Evolutionary conservation across 92 coral and sea anemone genomes (phyloP), one percentile per base, ranked within the genome.

Genomic region (Parazoanthus darwini): DNA sequence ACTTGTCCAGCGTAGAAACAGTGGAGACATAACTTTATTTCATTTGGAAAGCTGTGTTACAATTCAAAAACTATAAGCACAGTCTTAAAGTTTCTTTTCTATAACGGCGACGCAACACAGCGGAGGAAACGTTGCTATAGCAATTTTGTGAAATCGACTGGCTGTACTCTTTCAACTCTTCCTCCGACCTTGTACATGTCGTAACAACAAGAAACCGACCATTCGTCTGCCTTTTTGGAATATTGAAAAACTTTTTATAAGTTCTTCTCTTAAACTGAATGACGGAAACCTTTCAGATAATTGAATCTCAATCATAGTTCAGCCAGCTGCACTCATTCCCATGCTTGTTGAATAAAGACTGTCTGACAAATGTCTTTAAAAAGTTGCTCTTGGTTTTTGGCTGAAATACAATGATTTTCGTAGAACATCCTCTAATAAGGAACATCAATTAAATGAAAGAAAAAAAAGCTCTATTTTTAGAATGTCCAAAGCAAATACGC

Each of bases 261-360:
- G 18, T 22, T 23, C 71, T 71, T 44, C 59, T 44, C 26, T 26
- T 10, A 39, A 79, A 50, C 48, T 6, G 16, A 20, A 3, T 63
- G 5, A 51, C 58, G 5, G 66, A 58, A 79, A 13, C 36, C 13
- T 6, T 29, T 79, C 38, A 25, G 39, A 13, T 79, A 22, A 43
- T 67, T 83, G 50, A 68, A 43, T 46, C 8, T n/a, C 74, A 13
- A 29, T 44, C 63, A 9, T 44, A 25, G 33, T 38, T 44, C 29
- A 5, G 79, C 79, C 87, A 70, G 78, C 86, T 71, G 87, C 54
- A 46, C 22, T 29, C 46, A 70, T 71, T 84, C 79, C 67, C 78
- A 84, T 84, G 87, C 67, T 29, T 70, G 33, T 81, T 36, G 50
- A 22, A 76, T 16, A 15, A 39, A 38, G 46, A 38, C 13, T 37